phyloP scores from a whole-genome alignment of 2,888 invertebrate genomes.

The Melinaea menophilus region DNA sequence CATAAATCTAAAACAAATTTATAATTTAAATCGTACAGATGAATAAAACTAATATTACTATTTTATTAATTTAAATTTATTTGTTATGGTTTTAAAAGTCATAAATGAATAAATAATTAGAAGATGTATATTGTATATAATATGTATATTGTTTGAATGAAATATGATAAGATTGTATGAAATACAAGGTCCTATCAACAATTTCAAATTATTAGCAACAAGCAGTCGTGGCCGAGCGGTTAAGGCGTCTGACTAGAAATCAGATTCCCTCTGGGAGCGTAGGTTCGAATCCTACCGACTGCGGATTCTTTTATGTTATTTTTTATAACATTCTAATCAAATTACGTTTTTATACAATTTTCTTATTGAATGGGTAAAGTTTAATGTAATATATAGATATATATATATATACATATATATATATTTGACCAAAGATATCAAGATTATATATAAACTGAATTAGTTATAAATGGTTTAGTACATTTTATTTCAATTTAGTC shows the following conservation, averaged over 20 bases:
- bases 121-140: not conserved
- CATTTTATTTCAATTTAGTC: no score
- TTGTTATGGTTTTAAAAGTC: no score
- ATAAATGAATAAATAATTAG: conserved; percentile 6
- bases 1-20: conserved; percentile 77
- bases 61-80: no score
- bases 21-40: not conserved
- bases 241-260: conserved; percentile 94
- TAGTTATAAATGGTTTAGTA: no score
- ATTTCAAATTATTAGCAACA: not conserved
- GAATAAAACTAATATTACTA: not conserved
- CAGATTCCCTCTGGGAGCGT: conserved; percentile 94
- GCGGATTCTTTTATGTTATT: conserved; percentile 68
- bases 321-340: conserved; percentile 4
- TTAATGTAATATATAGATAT: not conserved
- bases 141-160: no score
- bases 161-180: no score
- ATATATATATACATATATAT: no score
- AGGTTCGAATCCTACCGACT: conserved; percentile 94
- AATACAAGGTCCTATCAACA: conserved; percentile 2
- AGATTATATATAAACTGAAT: no score
- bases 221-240: conserved; percentile 92
- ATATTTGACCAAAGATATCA: no score
- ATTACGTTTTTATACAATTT: not conserved
- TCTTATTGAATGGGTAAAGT: not conserved